A percentile compares a stretch with the other conserved stretches of the same genome.
These are phyloP conservation scores for Zaprionus gabonicus DNA, from an alignment of 1,140 invertebrate species.

Conservation along the genomic window DNA sequence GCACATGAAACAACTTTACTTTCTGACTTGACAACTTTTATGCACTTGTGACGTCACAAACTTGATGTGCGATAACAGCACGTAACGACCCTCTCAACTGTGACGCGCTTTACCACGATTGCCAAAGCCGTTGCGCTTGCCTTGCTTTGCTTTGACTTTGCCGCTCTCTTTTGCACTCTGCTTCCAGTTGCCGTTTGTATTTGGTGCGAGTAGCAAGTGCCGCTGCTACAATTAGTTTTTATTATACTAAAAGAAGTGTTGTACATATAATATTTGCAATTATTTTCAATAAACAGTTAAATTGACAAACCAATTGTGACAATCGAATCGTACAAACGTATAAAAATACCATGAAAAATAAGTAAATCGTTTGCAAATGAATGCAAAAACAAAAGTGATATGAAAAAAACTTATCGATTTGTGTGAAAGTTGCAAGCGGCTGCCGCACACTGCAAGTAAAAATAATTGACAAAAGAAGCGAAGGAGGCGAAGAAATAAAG, in stretches of 20 bases:
- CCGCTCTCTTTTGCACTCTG: conserved; percentile 46
- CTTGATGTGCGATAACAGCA: neutral
- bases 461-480: conserved; percentile 22
- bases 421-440: conserved; percentile 65
- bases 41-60: conserved; percentile 23
- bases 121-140: conserved; percentile 10
- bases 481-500: conserved; percentile 28
- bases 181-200: conserved; percentile 67
- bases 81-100: conserved; percentile 13
- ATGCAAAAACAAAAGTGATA: conserved; percentile 30
- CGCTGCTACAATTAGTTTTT: conserved; percentile 38
- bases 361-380: conserved; percentile 1
- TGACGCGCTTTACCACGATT: conserved; percentile 7
- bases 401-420: conserved; percentile 66
- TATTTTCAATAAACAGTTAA: conserved; percentile 9
- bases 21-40: neutral
- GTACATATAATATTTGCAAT: conserved; percentile 26
- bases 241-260: neutral
- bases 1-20: too few species aligned
- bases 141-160: conserved; percentile 21
- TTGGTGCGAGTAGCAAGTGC: conserved; percentile 66
- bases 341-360: conserved; percentile 4
- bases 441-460: conserved; percentile 18
- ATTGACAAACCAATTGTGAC: neutral
- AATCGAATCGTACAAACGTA: neutral